Evolutionary conservation across 1,140 invertebrate species (phyloP).

Genomic region (Drosophila sturtevanti): DNA sequence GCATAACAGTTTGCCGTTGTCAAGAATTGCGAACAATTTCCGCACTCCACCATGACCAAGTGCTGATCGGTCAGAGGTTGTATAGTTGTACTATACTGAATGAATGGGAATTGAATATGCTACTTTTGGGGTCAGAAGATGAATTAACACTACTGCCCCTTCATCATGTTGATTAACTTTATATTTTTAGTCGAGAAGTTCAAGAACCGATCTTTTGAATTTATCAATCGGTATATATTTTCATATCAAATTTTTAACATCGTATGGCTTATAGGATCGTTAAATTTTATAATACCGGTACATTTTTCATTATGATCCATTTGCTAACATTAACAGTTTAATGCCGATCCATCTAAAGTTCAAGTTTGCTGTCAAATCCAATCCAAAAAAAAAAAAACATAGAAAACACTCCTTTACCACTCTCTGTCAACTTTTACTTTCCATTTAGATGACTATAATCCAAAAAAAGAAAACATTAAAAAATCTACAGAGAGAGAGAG

Average conservation of each 20-base stretch:
- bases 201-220: neutral
- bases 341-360: slow-evolving; percentile 9
- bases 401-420: slow-evolving; percentile 21
- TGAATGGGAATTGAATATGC: neutral
- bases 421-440: slow-evolving; percentile 43
- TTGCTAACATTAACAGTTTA: neutral
- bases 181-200: neutral
- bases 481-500: neutral
- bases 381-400: neutral
- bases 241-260: too few relatives aligned
- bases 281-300: neutral
- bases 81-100: neutral
- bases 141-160: neutral
- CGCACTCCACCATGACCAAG: slow-evolving; percentile 40
- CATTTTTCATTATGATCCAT: neutral
- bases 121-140: neutral
- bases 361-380: slow-evolving; percentile 17
- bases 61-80: slow-evolving; percentile 22
- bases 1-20: slow-evolving; percentile 76
- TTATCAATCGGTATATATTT: too few relatives aligned
- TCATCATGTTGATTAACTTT: neutral
- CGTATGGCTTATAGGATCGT: too few relatives aligned
- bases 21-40: slow-evolving; percentile 72
- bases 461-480: slow-evolving; percentile 13
- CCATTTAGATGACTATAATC: slow-evolving; percentile 35